Percentiles rank a stretch among this genome's conserved stretches.
Conservation (phyloP, 2,888 invertebrate genomes). For the Epicampocera succincta region DNA sequence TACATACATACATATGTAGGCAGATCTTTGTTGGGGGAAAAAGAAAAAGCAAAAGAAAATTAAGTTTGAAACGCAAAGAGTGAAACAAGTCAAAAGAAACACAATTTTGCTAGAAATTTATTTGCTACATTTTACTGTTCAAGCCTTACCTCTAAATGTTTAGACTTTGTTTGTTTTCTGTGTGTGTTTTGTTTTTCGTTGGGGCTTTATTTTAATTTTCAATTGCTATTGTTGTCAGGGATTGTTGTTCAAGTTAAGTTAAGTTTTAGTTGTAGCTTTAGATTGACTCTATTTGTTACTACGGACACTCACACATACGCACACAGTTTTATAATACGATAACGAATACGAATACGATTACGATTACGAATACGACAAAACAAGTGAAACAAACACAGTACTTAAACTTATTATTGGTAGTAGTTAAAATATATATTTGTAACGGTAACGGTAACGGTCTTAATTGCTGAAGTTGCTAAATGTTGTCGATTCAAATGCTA, state of each 20-base stretch:
- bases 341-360: too few species aligned
- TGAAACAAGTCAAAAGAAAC: conserved; percentile 44
- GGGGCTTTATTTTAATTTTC: conserved; percentile 18
- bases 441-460: neutral
- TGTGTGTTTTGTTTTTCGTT: too few species aligned
- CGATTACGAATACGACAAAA: too few species aligned
- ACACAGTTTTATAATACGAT: conserved; percentile 39
- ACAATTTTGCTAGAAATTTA: conserved; percentile 41
- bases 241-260: conserved; percentile 2
- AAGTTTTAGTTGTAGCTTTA: conserved; percentile 31
- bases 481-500: conserved; percentile 31
- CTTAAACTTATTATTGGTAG: conserved; percentile 10
- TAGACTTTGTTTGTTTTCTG: conserved; percentile 60
- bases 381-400: conserved; percentile 49
- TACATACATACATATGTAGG: too few species aligned
- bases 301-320: conserved; percentile 60
- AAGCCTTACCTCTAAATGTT: conserved; percentile 73
- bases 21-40: too few species aligned
- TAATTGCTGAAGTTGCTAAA: conserved; percentile 33
- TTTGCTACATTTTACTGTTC: conserved; percentile 70
- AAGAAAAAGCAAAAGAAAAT: too few species aligned
- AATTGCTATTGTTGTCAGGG: conserved; percentile 29
- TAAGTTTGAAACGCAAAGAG: conserved; percentile 43
- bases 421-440: conserved; percentile 28
- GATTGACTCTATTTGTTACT: conserved; percentile 36